Percentiles rank a stretch among this genome's conserved stretches.
Evolutionary conservation across 2,113 vertebrate species (phyloP).

Genomic region (Hystrix brachyura): DNA sequence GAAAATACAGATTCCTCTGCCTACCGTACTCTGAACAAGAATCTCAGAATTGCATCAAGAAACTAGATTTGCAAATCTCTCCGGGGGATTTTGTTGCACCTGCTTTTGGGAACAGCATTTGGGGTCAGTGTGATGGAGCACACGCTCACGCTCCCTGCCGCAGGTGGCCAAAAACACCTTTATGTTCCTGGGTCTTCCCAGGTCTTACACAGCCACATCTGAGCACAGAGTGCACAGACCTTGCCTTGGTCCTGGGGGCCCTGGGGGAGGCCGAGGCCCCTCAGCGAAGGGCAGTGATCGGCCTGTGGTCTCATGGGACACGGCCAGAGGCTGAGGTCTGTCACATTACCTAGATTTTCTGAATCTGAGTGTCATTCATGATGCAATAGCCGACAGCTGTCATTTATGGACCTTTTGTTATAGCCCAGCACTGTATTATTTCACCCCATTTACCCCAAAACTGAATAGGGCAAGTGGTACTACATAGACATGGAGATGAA

Average conservation of each 20-base stretch:
- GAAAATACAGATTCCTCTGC: background rate
- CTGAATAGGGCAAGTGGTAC: background rate
- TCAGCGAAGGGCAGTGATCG: background rate
- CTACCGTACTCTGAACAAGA: background rate
- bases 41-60: background rate
- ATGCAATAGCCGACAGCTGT: background rate
- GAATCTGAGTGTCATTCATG: background rate
- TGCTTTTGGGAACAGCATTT: background rate
- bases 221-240: background rate
- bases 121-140: background rate
- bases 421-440: background rate
- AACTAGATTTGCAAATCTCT: constrained; percentile 23
- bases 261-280: background rate
- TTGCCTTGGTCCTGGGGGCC: background rate
- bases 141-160: background rate
- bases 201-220: background rate
- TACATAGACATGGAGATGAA: background rate
- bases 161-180: background rate
- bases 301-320: background rate
- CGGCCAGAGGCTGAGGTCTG: background rate
- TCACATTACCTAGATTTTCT: background rate
- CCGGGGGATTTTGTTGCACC: background rate
- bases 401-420: background rate
- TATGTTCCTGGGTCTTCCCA: background rate
- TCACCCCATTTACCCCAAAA: background rate